Percentiles rank a stretch among this genome's conserved stretches.
Conservation (phyloP, 2,113 vertebrate species). For the Protomyctophum bolini region DNA sequence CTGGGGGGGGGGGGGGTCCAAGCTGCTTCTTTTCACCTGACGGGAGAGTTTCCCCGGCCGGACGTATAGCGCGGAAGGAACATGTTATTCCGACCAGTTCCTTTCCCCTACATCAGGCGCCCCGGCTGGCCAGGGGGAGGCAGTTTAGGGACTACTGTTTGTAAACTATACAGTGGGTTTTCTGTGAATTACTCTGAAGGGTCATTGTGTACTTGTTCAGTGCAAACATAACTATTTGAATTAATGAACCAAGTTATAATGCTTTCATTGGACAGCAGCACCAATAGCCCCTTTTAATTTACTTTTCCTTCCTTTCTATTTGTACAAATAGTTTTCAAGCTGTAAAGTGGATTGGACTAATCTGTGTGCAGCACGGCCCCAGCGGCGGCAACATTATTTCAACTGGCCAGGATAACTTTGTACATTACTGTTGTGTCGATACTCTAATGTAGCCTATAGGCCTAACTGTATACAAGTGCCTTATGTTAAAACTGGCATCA, state of each 20-base stretch:
- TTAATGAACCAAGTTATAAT: neutral
- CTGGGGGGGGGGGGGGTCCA: no score
- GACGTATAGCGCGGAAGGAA: no score
- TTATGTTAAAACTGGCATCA: conserved; percentile 57
- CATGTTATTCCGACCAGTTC: no score
- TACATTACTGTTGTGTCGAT: conserved; percentile 26
- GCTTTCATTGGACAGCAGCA: no score
- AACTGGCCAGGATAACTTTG: neutral
- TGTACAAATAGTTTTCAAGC: conserved; percentile 14
- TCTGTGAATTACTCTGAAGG: neutral
- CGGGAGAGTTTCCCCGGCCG: no score
- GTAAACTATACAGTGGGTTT: conserved; percentile 4
- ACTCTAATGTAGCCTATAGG: conserved; percentile 8
- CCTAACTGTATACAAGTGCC: conserved; percentile 68
- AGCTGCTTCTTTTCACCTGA: no score
- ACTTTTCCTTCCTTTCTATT: conserved; percentile 7
- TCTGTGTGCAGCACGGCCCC: conserved; percentile 18
- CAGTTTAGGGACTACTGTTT: no score
- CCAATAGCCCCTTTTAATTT: no score
- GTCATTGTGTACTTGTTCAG: neutral
- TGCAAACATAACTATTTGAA: neutral
- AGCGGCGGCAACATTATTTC: neutral
- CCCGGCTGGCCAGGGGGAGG: no score
- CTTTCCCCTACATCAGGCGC: no score
- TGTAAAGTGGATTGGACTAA: conserved; percentile 13